Evolutionary conservation across 2,888 invertebrate genomes (phyloP).

Genomic region (Ophonus ardosiacus): DNA sequence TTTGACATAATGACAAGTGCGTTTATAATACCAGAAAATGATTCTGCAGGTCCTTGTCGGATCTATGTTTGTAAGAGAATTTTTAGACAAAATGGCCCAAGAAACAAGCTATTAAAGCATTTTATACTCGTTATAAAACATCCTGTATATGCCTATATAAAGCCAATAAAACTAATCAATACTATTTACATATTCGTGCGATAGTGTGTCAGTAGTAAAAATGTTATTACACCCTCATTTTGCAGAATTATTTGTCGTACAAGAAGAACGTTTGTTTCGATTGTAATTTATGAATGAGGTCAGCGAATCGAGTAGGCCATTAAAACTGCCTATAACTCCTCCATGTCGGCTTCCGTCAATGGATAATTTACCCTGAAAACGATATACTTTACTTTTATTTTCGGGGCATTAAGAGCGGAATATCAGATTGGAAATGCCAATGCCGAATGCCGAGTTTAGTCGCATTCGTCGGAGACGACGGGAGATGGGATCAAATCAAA

Average conservation of each 20-base stretch:
- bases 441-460: slow-evolving; percentile 41
- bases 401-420: slow-evolving; percentile 18
- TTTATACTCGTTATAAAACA: too few species aligned
- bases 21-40: too few species aligned
- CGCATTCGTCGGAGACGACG: slow-evolving; percentile 7
- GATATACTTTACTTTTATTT: slow-evolving; percentile 50
- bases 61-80: too few species aligned
- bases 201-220: not conserved
- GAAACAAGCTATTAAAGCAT: too few species aligned
- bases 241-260: slow-evolving; percentile 26
- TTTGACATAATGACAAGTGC: too few species aligned
- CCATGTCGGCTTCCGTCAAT: slow-evolving; percentile 29
- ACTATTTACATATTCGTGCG: not conserved
- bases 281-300: slow-evolving; percentile 38
- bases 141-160: too few species aligned
- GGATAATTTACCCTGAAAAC: slow-evolving; percentile 36
- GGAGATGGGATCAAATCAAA: slow-evolving; percentile 20
- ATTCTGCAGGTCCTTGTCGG: too few species aligned
- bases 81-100: too few species aligned
- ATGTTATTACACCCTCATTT: not conserved
- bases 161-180: too few species aligned
- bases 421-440: slow-evolving; percentile 45
- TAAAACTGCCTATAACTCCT: slow-evolving; percentile 30
- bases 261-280: slow-evolving; percentile 42
- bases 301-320: slow-evolving; percentile 23